Base-by-base conservation (phyloP, 1,140 invertebrate species). In the Nasonia vitripennis region DNA sequence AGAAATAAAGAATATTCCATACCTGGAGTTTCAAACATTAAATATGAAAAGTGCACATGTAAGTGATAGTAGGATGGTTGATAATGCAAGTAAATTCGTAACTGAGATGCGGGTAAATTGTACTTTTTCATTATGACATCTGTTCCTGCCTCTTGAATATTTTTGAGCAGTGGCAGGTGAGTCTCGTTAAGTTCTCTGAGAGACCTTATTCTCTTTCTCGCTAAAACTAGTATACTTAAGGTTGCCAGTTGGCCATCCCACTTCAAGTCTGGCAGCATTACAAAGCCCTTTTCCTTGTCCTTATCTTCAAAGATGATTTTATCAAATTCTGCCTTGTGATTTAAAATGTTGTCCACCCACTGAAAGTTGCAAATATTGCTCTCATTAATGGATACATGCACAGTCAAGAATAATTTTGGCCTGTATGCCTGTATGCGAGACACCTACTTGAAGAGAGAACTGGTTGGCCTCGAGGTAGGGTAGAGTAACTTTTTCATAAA, bases 41-140 rank as follows among this genome's bases (percentile, higher is more conserved):
- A 90, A 86, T 96, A 95, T n/a, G 96, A 97, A 89, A 99, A 98
- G 93, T 99, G 98, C 4, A 99, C 95, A 91, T 99, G 99, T 11
- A 99, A 94, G 93, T 99, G 98, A 93, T 99, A 99, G 93, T 98
- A 99, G 0, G 98, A 98, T 7, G 99, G 99, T 90, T 98, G 98
- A 93, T 99, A 99, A 91, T 99, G 99, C 5, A 99, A 92, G 92
- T 98, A 99, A 86, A 97, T 95, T 75, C 98, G 95, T 27, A 99
- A 91, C 90, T 98, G 96, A 75, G 94, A 95, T 41, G 93, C 90
- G 31, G 95, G 92, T 9, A 99, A 84, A 7, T 95, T 95, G 92
- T 97, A 99, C 88, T 97, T 97, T 41, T 98, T 94, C 78, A 94
- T 89, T 73, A 99, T 98, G 11, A 95, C 95, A 91, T 95, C 96